These are phyloP conservation scores for Itoplectis maculator DNA, from an alignment of 2,888 invertebrate genomes.

Conservation along the genomic window DNA sequence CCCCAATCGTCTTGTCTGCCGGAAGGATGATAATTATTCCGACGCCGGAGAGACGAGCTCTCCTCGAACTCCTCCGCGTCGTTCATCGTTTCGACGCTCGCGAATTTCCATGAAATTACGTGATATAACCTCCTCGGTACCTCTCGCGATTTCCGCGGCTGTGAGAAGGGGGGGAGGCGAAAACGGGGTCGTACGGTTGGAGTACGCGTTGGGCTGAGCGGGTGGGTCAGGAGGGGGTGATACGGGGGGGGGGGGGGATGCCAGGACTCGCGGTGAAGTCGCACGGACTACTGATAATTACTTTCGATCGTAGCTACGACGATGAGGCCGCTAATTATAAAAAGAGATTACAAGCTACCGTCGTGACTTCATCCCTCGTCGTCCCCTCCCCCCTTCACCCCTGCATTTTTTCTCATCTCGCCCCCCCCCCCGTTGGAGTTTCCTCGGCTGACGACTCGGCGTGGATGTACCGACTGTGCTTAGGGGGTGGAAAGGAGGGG, in stretches of 20 bases:
- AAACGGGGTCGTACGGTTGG: slow-evolving; percentile 39
- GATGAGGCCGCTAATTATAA: slow-evolving; percentile 75
- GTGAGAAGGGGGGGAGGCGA: slow-evolving; percentile 19
- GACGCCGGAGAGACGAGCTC: slow-evolving; percentile 41
- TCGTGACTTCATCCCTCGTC: no score
- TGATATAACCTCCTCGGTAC: slow-evolving; percentile 66
- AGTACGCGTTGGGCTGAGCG: slow-evolving; percentile 33
- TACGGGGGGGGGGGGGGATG: slow-evolving; percentile 2
- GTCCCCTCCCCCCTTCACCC: slow-evolving; percentile 20
- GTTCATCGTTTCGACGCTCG: slow-evolving; percentile 56
- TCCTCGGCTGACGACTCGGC: slow-evolving; percentile 36
- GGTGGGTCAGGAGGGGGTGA: neutral
- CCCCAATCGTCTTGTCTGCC: slow-evolving; percentile 37
- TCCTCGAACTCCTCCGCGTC: slow-evolving; percentile 61
- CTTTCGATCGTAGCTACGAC: slow-evolving; percentile 77
- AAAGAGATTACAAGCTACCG: slow-evolving; percentile 70
- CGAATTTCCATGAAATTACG: slow-evolving; percentile 77
- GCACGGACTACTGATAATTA: slow-evolving; percentile 72
- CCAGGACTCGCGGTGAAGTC: slow-evolving; percentile 26
- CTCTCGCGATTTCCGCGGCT: slow-evolving; percentile 21
- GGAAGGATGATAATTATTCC: slow-evolving; percentile 66
- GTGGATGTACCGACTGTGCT: slow-evolving; percentile 25
- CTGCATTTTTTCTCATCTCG: slow-evolving; percentile 20
- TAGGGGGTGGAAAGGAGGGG: slow-evolving; percentile 26
- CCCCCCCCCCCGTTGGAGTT: slow-evolving; percentile 27